phyloP scores from a whole-genome alignment of 1,140 invertebrate genomes.

The Aphaenogaster rudis region DNA sequence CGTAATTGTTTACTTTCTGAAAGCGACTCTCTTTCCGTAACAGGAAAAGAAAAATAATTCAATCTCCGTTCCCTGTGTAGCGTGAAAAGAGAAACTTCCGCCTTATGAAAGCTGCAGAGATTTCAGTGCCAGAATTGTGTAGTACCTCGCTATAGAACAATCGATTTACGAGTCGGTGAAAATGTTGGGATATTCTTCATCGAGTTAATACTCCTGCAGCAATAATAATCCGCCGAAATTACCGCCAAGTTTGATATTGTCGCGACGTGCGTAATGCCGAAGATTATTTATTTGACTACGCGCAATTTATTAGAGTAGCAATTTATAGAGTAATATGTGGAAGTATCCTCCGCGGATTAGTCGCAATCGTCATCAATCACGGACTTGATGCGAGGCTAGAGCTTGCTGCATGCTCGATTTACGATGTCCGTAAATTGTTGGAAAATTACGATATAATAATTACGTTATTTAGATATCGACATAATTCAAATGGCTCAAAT shows the following conservation, averaged over 20 bases:
- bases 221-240: conserved; percentile 17
- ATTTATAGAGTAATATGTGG: not conserved
- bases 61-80: conserved; percentile 27
- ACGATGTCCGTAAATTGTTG: conserved; percentile 14
- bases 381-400: not conserved
- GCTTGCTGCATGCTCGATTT: not conserved
- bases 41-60: conserved; percentile 54
- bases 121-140: conserved; percentile 45
- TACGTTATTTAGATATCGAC: conserved; percentile 4
- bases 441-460: conserved; percentile 40
- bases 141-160: conserved; percentile 9
- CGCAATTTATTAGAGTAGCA: conserved; percentile 18
- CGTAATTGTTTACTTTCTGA: conserved; percentile 31
- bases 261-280: not conserved
- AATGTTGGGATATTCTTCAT: conserved; percentile 23
- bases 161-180: conserved; percentile 37
- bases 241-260: not conserved
- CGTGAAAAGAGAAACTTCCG: conserved; percentile 34
- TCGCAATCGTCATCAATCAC: conserved; percentile 29
- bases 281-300: conserved; percentile 22
- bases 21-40: not conserved
- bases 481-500: not conserved
- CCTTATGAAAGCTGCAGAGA: conserved; percentile 47
- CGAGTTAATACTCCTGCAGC: not conserved
- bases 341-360: not conserved